phyloP scores from a whole-genome alignment of 2,888 invertebrate genomes.

The Trileptium ribeirensis region DNA sequence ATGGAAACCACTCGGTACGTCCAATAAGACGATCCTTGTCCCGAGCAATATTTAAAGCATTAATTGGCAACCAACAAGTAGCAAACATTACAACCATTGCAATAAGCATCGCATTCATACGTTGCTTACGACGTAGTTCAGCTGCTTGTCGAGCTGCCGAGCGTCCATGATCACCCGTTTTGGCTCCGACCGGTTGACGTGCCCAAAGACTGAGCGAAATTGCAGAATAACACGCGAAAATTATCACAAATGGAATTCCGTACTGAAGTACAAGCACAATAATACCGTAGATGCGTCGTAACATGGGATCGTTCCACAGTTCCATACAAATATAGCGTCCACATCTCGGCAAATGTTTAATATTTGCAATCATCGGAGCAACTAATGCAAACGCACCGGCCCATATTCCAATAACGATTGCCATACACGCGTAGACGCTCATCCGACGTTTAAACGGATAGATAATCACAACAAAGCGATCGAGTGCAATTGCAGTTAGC shows the following conservation, averaged over 20 bases:
- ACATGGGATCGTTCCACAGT: constrained; percentile 76
- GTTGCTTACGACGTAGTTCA: constrained; percentile 75
- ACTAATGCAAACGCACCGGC: constrained; percentile 76
- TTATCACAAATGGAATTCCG: constrained; percentile 82
- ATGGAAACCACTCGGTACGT: no score
- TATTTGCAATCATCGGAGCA: constrained; percentile 78
- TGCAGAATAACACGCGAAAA: constrained; percentile 84
- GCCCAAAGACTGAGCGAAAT: constrained; percentile 64
- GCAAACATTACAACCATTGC: constrained; percentile 93
- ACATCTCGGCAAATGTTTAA: no score
- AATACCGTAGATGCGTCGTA: constrained; percentile 71
- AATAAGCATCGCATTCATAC: constrained; percentile 92
- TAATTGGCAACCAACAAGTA: constrained; percentile 75
- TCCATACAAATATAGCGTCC: constrained; percentile 49
- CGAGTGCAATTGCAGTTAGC: constrained; percentile 90
- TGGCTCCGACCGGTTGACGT: background rate
- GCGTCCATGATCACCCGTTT: no score
- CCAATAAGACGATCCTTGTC: constrained; percentile 55
- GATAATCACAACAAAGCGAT: constrained; percentile 92
- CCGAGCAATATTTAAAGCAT: constrained; percentile 71
- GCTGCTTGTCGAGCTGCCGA: constrained; percentile 63
- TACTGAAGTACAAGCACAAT: constrained; percentile 84
- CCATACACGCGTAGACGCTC: constrained; percentile 74
- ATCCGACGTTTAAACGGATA: constrained; percentile 87
- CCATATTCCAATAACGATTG: constrained; percentile 84